A percentile compares a stretch with the other conserved stretches of the same genome.
phyloP scores from a whole-genome alignment of 92 coral and sea anemone genomes.

The Heliopora coerulea region DNA sequence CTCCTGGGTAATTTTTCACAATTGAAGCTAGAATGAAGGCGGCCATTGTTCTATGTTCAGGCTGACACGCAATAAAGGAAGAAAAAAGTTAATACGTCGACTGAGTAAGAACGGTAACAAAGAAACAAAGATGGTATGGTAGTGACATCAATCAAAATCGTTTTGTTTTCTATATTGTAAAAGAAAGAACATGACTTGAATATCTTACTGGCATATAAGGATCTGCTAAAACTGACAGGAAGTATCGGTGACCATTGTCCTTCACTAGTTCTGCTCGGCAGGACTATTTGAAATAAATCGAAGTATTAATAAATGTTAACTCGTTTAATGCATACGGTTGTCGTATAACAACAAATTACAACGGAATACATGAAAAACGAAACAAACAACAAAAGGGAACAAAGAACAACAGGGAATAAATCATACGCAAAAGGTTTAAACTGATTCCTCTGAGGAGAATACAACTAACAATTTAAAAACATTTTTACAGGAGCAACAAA shows the following conservation, averaged over 20 bases:
- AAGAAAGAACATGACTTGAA: not conserved
- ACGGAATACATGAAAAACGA: not conserved
- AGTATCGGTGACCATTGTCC: constrained; percentile 96
- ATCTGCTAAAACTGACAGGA: constrained; percentile 90
- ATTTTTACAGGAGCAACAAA: not conserved
- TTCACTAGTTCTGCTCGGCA: constrained; percentile 96
- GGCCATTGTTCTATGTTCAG: constrained; percentile 99
- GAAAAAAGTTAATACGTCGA: no score
- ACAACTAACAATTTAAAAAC: not conserved
- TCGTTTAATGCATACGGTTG: not conserved
- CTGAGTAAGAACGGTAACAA: no score
- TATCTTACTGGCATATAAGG: constrained; percentile 89
- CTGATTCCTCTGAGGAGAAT: no score
- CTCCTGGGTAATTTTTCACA: constrained; percentile 75
- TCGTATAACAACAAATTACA: no score
- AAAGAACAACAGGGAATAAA: no score
- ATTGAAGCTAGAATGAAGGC: constrained; percentile 88
- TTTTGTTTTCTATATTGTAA: no score
- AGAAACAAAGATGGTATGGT: no score
- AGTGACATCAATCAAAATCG: no score
- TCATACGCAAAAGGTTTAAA: no score
- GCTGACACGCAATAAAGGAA: constrained; percentile 46
- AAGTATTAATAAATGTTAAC: no score
- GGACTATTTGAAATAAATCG: constrained; percentile 55
- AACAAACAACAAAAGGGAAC: not conserved